Percentiles rank a stretch among this genome's conserved stretches.
Conservation (phyloP, 2,113 vertebrate genomes). For the Pterocles burchelli region DNA sequence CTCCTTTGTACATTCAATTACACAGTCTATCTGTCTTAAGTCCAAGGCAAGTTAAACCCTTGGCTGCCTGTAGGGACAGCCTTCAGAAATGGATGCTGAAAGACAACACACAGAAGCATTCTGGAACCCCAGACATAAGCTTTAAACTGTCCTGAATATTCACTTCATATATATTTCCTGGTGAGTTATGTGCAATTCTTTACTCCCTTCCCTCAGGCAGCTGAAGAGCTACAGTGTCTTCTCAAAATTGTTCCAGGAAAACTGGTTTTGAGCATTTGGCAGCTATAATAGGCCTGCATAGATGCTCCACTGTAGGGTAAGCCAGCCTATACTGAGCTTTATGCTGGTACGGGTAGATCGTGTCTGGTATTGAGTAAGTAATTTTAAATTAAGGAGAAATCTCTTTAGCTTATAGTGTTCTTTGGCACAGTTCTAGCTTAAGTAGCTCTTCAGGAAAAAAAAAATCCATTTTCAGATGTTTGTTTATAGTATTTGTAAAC, state of each 20-base stretch:
- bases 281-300: neutral
- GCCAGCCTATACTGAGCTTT: neutral
- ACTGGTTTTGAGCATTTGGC: neutral
- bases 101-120: accelerated
- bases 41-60: neutral
- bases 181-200: neutral
- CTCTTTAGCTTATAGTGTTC: neutral
- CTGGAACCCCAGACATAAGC: neutral
- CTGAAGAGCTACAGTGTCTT: neutral
- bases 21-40: neutral
- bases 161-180: neutral
- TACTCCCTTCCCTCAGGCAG: neutral
- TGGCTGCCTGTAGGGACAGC: neutral
- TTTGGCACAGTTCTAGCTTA: neutral
- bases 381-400: neutral
- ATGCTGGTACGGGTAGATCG: neutral
- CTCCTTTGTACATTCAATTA: neutral
- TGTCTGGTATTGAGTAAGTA: neutral
- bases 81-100: neutral
- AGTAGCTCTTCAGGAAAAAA: neutral
- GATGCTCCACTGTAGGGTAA: neutral
- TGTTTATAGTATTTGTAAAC: neutral
- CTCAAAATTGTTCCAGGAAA: neutral
- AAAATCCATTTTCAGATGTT: neutral
- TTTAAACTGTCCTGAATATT: neutral